Conservation (phyloP, 2,113 vertebrate species). For the Vidua chalybeata region DNA sequence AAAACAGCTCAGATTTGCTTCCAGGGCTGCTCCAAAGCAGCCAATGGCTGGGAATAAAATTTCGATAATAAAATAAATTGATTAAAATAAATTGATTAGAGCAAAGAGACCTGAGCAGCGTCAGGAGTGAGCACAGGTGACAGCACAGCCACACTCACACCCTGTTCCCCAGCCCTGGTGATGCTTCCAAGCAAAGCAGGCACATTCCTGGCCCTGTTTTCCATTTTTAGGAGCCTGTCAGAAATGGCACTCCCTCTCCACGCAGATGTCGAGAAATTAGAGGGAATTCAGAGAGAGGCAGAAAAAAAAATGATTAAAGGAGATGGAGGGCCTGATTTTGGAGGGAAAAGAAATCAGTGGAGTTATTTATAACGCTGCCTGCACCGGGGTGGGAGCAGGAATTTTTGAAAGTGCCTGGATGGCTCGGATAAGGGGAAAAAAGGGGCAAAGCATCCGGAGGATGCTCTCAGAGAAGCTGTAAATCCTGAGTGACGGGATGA, state of each 20-base stretch:
- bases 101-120: not conserved
- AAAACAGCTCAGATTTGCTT: fast-evolving
- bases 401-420: not conserved
- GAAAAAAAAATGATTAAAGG: slow-evolving; percentile 45
- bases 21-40: not conserved
- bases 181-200: not conserved
- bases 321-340: slow-evolving; percentile 54
- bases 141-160: not conserved
- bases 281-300: slow-evolving; percentile 57
- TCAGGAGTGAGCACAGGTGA: not conserved
- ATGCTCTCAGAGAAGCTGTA: not conserved
- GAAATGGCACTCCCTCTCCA: slow-evolving; percentile 13
- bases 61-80: not conserved
- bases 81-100: not conserved
- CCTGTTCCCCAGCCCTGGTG: not conserved
- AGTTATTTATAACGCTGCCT: slow-evolving; percentile 40
- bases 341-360: slow-evolving; percentile 37
- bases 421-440: not conserved
- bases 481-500: not conserved
- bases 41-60: not conserved
- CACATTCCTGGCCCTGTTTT: slow-evolving; percentile 2
- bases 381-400: not conserved
- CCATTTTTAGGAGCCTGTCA: slow-evolving; percentile 39
- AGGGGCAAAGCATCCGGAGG: not conserved
- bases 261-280: slow-evolving; percentile 56